Conservation (phyloP, 2,113 vertebrate species). For the Seriola dumerili region DNA sequence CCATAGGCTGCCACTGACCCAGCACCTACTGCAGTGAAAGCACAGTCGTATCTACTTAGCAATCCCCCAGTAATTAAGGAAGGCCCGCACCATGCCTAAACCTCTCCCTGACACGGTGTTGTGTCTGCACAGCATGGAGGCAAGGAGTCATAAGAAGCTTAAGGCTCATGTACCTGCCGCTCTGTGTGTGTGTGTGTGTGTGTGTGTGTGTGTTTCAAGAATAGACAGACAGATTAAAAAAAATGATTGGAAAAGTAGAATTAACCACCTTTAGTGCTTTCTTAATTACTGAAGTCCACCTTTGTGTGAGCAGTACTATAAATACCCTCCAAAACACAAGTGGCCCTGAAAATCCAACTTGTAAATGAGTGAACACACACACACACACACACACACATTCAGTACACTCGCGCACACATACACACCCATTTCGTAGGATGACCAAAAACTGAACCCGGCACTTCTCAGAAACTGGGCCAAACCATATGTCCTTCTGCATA, state of each 20-base stretch:
- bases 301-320: conserved; percentile 71
- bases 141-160: conserved; percentile 83
- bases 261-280: conserved; percentile 78
- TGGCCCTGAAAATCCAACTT: conserved; percentile 59
- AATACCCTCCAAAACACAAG: conserved; percentile 74
- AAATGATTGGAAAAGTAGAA: conserved; percentile 70
- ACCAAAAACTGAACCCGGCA: conserved; percentile 73
- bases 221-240: conserved; percentile 41
- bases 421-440: conserved; percentile 46
- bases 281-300: conserved; percentile 81
- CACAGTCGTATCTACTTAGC: conserved; percentile 77
- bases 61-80: conserved; percentile 83
- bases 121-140: conserved; percentile 78
- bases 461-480: conserved; percentile 80
- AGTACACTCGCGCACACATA: neutral
- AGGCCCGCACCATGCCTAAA: conserved; percentile 84
- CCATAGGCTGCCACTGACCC: conserved; percentile 78
- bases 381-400: conserved; percentile 28
- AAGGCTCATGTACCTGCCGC: conserved; percentile 68
- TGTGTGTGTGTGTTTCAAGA: conserved; percentile 17
- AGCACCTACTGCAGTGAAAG: conserved; percentile 65
- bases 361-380: conserved; percentile 51
- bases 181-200: conserved; percentile 26
- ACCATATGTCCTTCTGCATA: conserved; percentile 76
- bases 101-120: conserved; percentile 78